phyloP scores from a whole-genome alignment of 2,113 vertebrate genomes.

The Oriolus oriolus region DNA sequence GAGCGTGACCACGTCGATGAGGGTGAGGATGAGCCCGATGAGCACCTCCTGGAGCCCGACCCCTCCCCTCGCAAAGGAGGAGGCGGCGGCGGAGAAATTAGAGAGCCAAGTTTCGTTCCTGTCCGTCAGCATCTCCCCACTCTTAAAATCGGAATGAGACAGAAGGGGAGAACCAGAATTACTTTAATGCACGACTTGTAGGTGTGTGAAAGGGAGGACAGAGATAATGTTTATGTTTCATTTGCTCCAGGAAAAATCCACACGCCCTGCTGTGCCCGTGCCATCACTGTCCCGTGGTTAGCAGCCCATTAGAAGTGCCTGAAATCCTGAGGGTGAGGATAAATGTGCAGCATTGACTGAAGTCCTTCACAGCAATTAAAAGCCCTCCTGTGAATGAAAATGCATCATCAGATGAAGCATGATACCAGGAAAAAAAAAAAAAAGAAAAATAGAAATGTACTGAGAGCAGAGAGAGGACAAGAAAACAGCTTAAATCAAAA shows the following conservation, averaged over 20 bases:
- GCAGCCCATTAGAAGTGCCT: background rate
- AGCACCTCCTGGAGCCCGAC: conserved; percentile 42
- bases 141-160: background rate
- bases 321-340: background rate
- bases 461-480: background rate
- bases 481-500: background rate
- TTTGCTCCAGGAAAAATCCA: background rate
- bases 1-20: conserved; percentile 67
- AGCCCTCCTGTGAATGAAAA: background rate
- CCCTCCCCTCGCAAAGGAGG: conserved; percentile 5
- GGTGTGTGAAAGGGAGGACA: background rate
- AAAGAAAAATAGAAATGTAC: background rate
- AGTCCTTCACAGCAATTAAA: background rate
- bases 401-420: background rate
- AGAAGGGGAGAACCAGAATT: background rate
- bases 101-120: conserved; percentile 32
- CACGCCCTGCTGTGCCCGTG: background rate
- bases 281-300: background rate
- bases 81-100: conserved; percentile 47
- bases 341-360: background rate
- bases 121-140: conserved; percentile 39
- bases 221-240: background rate
- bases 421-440: background rate
- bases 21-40: conserved; percentile 47
- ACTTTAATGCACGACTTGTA: background rate